Percentiles rank a stretch among this genome's conserved stretches.
These are phyloP conservation scores for Sebastes dallii DNA, from an alignment of 2,797 vertebrate genomes.

Conservation along the genomic window DNA sequence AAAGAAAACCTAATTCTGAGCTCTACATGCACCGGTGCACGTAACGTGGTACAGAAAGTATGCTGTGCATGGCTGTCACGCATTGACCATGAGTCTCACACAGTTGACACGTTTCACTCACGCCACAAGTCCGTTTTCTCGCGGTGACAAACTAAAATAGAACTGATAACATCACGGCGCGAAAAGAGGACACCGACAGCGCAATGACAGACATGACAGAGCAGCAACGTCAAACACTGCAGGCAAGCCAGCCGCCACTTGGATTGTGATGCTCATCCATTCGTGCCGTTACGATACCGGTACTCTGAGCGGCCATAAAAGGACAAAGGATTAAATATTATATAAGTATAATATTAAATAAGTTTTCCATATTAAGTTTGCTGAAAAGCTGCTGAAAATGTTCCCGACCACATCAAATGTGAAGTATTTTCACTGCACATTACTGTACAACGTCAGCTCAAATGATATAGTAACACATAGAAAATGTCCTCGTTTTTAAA, in stretches of 20 bases:
- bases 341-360: too few species aligned
- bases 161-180: too few species aligned
- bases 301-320: not conserved
- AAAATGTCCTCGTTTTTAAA: not conserved
- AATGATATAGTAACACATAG: not conserved
- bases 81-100: not conserved
- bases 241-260: not conserved
- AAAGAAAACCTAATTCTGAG: too few species aligned
- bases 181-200: too few species aligned
- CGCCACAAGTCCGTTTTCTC: too few species aligned
- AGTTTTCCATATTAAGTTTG: not conserved
- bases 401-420: not conserved
- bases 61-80: not conserved
- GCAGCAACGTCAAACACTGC: not conserved
- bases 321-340: too few species aligned
- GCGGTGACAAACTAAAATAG: too few species aligned
- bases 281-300: not conserved
- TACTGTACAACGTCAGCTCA: not conserved
- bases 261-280: not conserved
- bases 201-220: not conserved
- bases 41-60: not conserved
- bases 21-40: not conserved
- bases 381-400: not conserved
- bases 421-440: not conserved
- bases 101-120: too few species aligned